Evolutionary conservation across 2,113 vertebrate genomes (phyloP).

Genomic region (Oryzias javanicus): DNA sequence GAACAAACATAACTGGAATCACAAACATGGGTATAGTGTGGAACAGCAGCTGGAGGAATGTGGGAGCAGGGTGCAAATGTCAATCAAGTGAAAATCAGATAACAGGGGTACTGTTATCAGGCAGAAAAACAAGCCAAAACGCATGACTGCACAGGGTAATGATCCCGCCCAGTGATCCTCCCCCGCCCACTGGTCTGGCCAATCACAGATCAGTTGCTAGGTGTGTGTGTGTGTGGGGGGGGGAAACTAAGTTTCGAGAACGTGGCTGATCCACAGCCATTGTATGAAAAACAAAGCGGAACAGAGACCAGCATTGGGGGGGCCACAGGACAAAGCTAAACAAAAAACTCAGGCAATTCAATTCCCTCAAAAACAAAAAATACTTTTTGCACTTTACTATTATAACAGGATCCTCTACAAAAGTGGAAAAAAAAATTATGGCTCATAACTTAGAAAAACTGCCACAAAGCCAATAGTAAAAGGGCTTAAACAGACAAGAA

Average conservation of each 20-base stretch:
- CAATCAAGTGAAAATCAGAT: constrained; percentile 54
- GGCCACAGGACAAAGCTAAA: constrained; percentile 40
- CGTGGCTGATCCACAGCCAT: constrained; percentile 51
- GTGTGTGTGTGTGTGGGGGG: constrained; percentile 46
- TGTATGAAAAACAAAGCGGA: constrained; percentile 61
- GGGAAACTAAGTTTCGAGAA: constrained; percentile 54
- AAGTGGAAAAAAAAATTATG: neutral
- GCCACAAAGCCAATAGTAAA: no score
- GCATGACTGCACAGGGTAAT: constrained; percentile 48
- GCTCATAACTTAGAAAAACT: neutral
- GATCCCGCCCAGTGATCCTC: constrained; percentile 42
- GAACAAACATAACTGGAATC: neutral
- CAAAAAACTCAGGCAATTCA: constrained; percentile 25
- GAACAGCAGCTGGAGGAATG: constrained; percentile 35
- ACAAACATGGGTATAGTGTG: neutral
- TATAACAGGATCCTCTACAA: neutral
- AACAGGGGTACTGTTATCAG: constrained; percentile 60
- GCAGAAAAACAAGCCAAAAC: constrained; percentile 63
- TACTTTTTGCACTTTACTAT: neutral
- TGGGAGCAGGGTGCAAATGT: constrained; percentile 5
- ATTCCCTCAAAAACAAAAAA: constrained; percentile 5
- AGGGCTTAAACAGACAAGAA: no score
- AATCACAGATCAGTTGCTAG: constrained; percentile 80
- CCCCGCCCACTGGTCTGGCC: constrained; percentile 56
- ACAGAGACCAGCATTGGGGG: constrained; percentile 50